phyloP scores from a whole-genome alignment of 2,113 vertebrate species.

The Pelusios castaneus region DNA sequence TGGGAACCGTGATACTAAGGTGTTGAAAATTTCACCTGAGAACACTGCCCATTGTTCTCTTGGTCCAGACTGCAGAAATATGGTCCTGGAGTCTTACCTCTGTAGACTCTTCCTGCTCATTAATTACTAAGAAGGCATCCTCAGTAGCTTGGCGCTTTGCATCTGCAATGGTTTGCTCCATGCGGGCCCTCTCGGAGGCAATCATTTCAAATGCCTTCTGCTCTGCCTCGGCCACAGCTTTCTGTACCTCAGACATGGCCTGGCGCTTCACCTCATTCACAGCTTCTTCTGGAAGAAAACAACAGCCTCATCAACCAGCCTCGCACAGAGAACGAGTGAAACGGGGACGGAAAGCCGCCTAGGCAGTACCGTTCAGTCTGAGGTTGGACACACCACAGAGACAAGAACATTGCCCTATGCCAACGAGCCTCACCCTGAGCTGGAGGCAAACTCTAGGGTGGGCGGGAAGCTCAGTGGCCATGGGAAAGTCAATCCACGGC shows the following conservation, averaged over 20 bases:
- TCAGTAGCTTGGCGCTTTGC: conserved; percentile 95
- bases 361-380: too few species aligned
- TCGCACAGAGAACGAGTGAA: neutral
- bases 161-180: conserved; percentile 96
- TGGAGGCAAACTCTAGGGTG: neutral
- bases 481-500: neutral
- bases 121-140: conserved; percentile 95
- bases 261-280: conserved; percentile 99
- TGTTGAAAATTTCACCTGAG: neutral
- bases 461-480: neutral
- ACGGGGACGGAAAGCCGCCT: neutral
- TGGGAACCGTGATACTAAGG: fast-evolving
- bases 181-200: conserved; percentile 92
- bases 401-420: fast-evolving
- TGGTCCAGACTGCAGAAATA: neutral
- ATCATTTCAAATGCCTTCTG: conserved; percentile 99
- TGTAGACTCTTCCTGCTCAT: conserved; percentile 97
- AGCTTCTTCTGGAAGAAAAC: conserved; percentile 90
- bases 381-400: neutral
- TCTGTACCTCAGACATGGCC: conserved; percentile 99
- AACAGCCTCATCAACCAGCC: conserved; percentile 57
- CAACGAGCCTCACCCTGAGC: neutral
- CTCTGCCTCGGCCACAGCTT: conserved; percentile 95
- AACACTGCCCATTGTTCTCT: neutral
- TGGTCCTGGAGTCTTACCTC: conserved; percentile 82